Percentiles rank a stretch among this genome's conserved stretches.
Conservation (phyloP, 2,113 vertebrate species). For the Malurus alboscapulatus region DNA sequence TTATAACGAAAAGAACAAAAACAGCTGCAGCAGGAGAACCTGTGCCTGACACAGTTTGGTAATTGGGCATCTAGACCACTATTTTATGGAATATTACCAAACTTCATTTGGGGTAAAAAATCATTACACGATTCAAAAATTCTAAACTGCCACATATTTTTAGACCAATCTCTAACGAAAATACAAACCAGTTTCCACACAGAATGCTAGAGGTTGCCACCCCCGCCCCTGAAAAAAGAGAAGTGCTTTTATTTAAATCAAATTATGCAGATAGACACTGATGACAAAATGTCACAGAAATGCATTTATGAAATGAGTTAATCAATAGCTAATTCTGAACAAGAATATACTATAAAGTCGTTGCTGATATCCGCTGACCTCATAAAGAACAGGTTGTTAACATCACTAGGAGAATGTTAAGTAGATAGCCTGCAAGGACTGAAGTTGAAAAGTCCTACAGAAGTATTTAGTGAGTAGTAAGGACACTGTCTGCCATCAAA, state of each 20-base stretch:
- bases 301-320: background rate
- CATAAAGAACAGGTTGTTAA: background rate
- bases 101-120: background rate
- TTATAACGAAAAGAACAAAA: background rate
- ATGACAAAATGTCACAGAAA: background rate
- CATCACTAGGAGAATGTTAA: background rate
- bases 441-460: background rate
- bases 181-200: background rate
- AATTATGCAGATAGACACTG: background rate
- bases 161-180: background rate
- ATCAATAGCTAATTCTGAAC: background rate
- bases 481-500: background rate
- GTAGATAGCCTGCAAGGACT: background rate
- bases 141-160: background rate
- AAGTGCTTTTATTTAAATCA: background rate
- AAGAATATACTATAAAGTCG: background rate
- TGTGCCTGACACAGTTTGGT: background rate
- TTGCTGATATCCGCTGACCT: background rate
- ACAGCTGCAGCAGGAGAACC: background rate
- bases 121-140: background rate
- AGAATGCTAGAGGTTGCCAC: background rate
- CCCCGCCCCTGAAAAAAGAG: accelerated
- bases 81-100: background rate
- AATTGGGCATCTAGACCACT: background rate
- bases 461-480: background rate